Evolutionary conservation across 2,797 vertebrate species (phyloP).

Genomic region (Carapus acus): DNA sequence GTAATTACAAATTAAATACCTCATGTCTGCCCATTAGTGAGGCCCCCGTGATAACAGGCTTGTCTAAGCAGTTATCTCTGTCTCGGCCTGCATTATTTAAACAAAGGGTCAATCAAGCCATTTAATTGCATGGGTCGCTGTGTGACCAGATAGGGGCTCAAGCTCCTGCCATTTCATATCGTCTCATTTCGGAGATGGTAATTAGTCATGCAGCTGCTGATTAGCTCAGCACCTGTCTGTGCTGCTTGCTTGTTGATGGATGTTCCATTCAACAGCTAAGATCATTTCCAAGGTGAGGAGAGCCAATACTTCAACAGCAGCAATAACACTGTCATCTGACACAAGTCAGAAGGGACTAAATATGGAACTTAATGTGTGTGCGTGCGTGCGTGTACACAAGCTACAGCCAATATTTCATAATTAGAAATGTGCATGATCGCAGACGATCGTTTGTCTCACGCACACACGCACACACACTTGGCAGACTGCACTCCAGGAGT

Average conservation of each 20-base stretch:
- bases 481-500: slow-evolving; percentile 22
- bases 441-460: slow-evolving; percentile 18
- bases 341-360: slow-evolving; percentile 6
- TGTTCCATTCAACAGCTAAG: slow-evolving; percentile 63
- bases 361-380: slow-evolving; percentile 4
- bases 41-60: slow-evolving; percentile 49
- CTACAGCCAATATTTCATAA: slow-evolving; percentile 56
- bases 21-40: slow-evolving; percentile 54
- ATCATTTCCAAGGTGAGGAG: slow-evolving; percentile 67
- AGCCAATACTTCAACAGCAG: slow-evolving; percentile 66
- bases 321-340: slow-evolving; percentile 56
- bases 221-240: slow-evolving; percentile 63
- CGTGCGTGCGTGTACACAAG: not conserved
- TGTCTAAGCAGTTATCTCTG: slow-evolving; percentile 59
- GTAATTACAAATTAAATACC: slow-evolving; percentile 59
- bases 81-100: slow-evolving; percentile 64
- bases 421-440: slow-evolving; percentile 55
- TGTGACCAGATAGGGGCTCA: slow-evolving; percentile 59
- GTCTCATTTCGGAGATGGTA: slow-evolving; percentile 68
- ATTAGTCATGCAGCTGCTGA: slow-evolving; percentile 72
- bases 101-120: slow-evolving; percentile 70
- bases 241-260: slow-evolving; percentile 64
- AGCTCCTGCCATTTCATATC: slow-evolving; percentile 63
- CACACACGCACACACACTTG: slow-evolving; percentile 9
- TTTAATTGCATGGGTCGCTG: slow-evolving; percentile 69